Evolutionary conservation across 2,888 invertebrate species (phyloP), one percentile per base, ranked within the genome.

Genomic region (Campoplex nolae): DNA sequence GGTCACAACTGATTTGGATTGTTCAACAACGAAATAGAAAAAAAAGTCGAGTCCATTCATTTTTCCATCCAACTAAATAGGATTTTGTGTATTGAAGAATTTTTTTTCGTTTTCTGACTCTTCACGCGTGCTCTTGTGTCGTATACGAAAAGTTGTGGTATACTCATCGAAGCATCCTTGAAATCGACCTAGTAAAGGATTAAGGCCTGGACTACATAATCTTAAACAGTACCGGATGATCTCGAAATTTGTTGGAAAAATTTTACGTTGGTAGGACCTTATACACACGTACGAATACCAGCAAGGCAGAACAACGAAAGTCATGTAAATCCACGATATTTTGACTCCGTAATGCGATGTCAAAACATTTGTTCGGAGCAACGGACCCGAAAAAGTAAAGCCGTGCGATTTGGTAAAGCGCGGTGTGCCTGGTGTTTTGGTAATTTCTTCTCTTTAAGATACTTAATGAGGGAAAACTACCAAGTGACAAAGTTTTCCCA

Each of bases 161-260:
- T 77, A 67, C 67, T 70, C n/a, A n/a, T n/a, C 51, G 70, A 70
- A 65, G 78, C 45, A 74, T 62, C 58, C 32, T 78, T 42, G 76
- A 71, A 73, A 45, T 42, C 32, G n/a, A 76, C 42, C 73, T 54
- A 74, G 70, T 62, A 65, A 84, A 54, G 84, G 87, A 87, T 87
- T 84, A 87, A 68, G 13, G 38, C 54, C 54, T 75, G 82, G 62
- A 78, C 82, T 78, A 79, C n/a, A 67, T 76, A 84, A 80, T 76
- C 80, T 77, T 84, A 83, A 88, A 89, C 89, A 87, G 84, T 83
- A 76, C 85, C 89, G 85, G 65, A 84, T 86, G 89, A 62, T 68
- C 16, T 76, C 56, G 68, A 81, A 78, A 79, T 18, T 70, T 38
- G 38, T n/a, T 62, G 28, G 0, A 9, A n/a, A 79, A 79, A 70